Conservation (phyloP, 2,797 vertebrate species). For the Alauda arvensis region DNA sequence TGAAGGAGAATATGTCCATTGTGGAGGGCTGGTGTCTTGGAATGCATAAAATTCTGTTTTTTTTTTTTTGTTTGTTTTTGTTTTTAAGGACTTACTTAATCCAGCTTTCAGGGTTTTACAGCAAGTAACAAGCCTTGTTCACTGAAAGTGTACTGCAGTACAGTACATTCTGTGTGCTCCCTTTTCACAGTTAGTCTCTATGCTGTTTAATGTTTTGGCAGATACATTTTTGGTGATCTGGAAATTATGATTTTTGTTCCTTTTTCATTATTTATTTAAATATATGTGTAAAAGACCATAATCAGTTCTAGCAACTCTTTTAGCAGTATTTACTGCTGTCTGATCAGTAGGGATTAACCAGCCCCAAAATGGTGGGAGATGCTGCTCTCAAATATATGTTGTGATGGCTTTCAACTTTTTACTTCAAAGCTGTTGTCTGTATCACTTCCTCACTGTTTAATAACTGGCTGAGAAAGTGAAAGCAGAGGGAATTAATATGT, state of each 20-base stretch:
- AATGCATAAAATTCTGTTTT: not conserved
- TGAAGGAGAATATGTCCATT: not conserved
- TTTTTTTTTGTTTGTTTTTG: not conserved
- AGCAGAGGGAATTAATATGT: not conserved
- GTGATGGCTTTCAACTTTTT: not conserved
- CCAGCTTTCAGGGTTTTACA: not conserved
- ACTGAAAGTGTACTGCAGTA: not conserved
- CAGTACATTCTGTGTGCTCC: not conserved
- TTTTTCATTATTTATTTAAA: not conserved
- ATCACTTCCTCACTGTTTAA: not conserved
- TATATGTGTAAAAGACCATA: not conserved
- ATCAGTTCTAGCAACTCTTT: not conserved
- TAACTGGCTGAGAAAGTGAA: not conserved
- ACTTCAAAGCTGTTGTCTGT: not conserved
- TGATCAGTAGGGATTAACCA: not conserved
- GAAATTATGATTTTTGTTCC: not conserved
- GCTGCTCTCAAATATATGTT: not conserved
- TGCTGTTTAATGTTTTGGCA: not conserved
- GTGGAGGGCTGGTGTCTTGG: not conserved
- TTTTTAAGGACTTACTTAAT: not conserved
- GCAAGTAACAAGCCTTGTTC: not conserved
- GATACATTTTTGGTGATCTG: not conserved
- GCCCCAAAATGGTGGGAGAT: not conserved
- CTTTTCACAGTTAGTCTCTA: not conserved
- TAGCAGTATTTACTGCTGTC: not conserved